Percentiles rank a stretch among this genome's conserved stretches.
phyloP scores from a whole-genome alignment of 2,797 vertebrate genomes.

The Otolemur crassicaudatus region DNA sequence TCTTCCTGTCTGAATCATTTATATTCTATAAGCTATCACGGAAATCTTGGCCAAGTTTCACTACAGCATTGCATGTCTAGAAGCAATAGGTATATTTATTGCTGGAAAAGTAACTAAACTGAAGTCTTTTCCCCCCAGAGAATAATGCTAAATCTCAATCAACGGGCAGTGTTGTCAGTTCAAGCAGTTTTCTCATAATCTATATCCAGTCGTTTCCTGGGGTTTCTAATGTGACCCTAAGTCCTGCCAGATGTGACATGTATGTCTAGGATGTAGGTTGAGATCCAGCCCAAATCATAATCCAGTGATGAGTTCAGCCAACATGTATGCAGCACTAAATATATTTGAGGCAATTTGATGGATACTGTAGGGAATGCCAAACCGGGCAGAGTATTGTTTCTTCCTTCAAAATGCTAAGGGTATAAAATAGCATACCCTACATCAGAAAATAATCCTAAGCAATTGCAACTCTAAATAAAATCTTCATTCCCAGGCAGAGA shows the following conservation, averaged over 20 bases:
- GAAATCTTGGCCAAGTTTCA: slow-evolving; percentile 51
- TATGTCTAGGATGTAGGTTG: background rate
- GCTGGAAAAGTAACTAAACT: slow-evolving; percentile 43
- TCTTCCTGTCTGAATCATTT: slow-evolving; percentile 60
- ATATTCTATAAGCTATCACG: slow-evolving; percentile 34
- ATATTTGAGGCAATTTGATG: slow-evolving; percentile 16
- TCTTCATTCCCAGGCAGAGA: background rate
- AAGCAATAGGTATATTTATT: background rate
- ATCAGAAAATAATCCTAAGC: slow-evolving; percentile 8
- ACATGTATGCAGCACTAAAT: slow-evolving; percentile 18
- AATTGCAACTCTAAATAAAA: background rate
- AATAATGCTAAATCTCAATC: background rate
- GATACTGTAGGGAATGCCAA: background rate
- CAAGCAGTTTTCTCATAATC: background rate
- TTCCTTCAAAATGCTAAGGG: background rate
- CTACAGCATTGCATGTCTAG: background rate
- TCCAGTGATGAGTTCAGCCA: background rate
- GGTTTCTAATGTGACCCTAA: background rate
- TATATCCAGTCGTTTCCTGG: background rate
- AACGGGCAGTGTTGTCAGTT: background rate
- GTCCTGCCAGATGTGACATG: background rate
- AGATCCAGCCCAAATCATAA: background rate
- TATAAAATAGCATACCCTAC: background rate
- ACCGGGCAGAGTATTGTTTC: background rate
- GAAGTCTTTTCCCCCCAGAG: background rate